Base-by-base conservation (phyloP, 2,113 vertebrate species). In the Chaenogobius annularis region DNA sequence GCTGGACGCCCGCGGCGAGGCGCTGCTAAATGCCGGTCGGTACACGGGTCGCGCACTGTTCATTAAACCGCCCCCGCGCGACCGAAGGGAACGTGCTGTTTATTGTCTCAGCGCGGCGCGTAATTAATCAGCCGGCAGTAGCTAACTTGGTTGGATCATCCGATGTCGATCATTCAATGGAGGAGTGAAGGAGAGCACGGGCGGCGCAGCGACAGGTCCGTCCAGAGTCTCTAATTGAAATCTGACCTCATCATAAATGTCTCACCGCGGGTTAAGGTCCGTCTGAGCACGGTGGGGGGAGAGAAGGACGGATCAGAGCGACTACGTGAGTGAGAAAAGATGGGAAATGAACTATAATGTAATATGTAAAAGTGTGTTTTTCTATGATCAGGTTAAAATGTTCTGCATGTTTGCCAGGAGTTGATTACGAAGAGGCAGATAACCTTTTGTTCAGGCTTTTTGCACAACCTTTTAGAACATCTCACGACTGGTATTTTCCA, bases 81-180 rank as follows among this genome's bases (percentile, higher is more conserved):
- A 64, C 63, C 66, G 22, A 73, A n/a, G n/a, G 62, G 59, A 58
- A 54, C 77, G 70, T 70, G 77, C 68, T 63, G 72, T 75, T 87
- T 79, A 90, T 80, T 82, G 83, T 80, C 84, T 82, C 67, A 9
- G 26, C 14, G 40, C 78, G 80, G 50, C 87, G 78, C 66, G 80
- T 71, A 74, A 87, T 89, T 83, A 81, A 90, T 91, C 89, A 90
- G 66, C n/a, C 64, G 35, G 47, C 66, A 75, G 78, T 70, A 70
- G 43, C 74, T 87, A 88, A 89, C n/a, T 86, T 88, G 85, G 79
- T 88, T 85, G 89, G 84, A 88, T 92, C 88, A 89, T 84, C 72
- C 66, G 61, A 84, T 79, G 70, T 22, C n/a, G n/a, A 56, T 81
- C 76, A 85, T 81, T 84, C 77, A 81, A 83, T 85, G 73, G 13